These are phyloP conservation scores for Ceratina japonica DNA, from an alignment of 1,140 invertebrate genomes.

Conservation along the genomic window DNA sequence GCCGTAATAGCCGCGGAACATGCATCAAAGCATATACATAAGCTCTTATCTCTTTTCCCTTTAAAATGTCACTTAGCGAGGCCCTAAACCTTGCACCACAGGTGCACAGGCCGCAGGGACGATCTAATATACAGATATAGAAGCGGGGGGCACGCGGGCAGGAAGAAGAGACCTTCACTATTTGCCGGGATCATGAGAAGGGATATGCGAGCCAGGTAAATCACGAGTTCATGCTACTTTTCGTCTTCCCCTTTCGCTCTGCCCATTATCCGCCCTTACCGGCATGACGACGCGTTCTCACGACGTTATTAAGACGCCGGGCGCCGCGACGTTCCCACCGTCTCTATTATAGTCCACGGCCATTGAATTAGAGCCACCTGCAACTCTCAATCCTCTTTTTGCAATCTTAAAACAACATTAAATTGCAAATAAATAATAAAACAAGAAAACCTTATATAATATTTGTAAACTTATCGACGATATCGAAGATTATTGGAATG, in stretches of 20 bases:
- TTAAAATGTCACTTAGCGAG: constrained; percentile 23
- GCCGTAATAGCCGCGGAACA: constrained; percentile 5
- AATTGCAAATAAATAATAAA: too few relatives aligned
- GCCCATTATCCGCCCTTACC: constrained; percentile 20
- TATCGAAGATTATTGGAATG: too few relatives aligned
- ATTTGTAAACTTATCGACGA: too few relatives aligned
- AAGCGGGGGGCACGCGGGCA: background rate
- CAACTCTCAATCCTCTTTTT: too few relatives aligned
- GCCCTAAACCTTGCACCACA: background rate
- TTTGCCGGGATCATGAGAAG: constrained; percentile 45
- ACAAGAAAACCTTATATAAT: too few relatives aligned
- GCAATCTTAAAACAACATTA: too few relatives aligned
- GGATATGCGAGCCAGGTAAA: constrained; percentile 59
- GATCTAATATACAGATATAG: background rate
- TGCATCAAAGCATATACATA: constrained; percentile 16
- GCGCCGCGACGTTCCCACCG: constrained; percentile 39
- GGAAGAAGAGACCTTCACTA: constrained; percentile 20
- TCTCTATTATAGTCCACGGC: background rate
- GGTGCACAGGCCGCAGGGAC: too few relatives aligned
- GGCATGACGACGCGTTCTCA: constrained; percentile 56
- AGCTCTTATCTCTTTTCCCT: constrained; percentile 10
- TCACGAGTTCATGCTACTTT: constrained; percentile 52
- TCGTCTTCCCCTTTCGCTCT: constrained; percentile 35
- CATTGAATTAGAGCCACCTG: too few relatives aligned
- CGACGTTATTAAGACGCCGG: constrained; percentile 63